phyloP scores from a whole-genome alignment of 2,797 vertebrate species.

The Uromys caudimaculatus region DNA sequence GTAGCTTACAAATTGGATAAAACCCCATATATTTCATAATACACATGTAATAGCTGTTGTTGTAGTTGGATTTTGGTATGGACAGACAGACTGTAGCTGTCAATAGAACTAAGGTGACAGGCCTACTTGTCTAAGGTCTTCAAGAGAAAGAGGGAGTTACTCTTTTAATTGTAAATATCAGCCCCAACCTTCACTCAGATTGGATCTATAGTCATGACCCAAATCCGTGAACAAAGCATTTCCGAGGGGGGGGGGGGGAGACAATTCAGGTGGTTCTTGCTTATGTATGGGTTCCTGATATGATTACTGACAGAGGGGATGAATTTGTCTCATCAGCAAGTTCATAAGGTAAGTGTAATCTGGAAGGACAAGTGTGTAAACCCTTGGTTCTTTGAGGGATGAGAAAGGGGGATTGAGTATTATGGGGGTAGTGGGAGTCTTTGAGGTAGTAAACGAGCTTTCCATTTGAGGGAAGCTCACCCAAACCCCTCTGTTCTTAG shows the following conservation, averaged over 20 bases:
- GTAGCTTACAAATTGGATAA: not conserved
- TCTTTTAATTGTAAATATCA: not conserved
- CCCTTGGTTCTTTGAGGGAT: not conserved
- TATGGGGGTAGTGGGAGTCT: not conserved
- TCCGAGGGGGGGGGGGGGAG: not conserved
- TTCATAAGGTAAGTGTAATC: fast-evolving
- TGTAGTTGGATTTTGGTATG: not conserved
- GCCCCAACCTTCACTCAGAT: not conserved
- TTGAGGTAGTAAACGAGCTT: not conserved
- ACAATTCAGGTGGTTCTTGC: not conserved
- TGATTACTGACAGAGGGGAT: not conserved
- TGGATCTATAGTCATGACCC: not conserved
- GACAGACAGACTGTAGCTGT: not conserved
- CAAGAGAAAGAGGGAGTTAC: not conserved
- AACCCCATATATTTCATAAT: not conserved
- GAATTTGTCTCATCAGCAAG: not conserved
- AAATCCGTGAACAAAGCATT: not conserved
- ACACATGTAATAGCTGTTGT: not conserved
- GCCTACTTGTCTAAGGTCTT: not conserved
- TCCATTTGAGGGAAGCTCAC: too few species aligned
- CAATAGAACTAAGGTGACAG: not conserved
- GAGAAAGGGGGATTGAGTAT: not conserved
- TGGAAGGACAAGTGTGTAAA: not conserved
- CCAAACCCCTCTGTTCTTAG: not conserved
- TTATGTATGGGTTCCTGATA: not conserved